phyloP scores from a whole-genome alignment of 2,888 invertebrate genomes.

The Hydriomena furcata region DNA sequence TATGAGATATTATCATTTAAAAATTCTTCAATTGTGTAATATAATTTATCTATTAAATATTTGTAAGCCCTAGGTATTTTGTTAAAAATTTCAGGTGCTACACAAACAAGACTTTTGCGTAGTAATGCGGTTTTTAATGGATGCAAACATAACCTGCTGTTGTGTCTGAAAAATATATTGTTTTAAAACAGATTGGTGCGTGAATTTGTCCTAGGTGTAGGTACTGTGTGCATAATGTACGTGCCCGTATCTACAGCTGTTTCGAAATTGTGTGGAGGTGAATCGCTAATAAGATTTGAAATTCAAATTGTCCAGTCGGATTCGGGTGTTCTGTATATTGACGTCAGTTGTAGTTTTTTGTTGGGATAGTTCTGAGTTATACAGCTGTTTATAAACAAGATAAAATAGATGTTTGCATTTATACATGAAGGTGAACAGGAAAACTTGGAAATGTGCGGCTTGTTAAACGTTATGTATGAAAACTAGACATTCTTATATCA shows the following conservation, averaged over 20 bases:
- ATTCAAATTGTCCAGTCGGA: constrained; percentile 36
- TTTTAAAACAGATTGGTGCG: constrained; percentile 12
- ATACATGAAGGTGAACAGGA: constrained; percentile 10
- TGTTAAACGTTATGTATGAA: not conserved
- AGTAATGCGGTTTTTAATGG: too few relatives aligned
- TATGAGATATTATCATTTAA: too few relatives aligned
- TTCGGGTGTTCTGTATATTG: constrained; percentile 33
- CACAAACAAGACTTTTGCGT: too few relatives aligned
- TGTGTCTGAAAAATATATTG: too few relatives aligned
- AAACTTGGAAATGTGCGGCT: not conserved
- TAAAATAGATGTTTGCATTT: constrained; percentile 9
- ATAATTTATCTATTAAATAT: too few relatives aligned
- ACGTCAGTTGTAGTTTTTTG: constrained; percentile 34
- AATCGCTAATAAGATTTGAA: constrained; percentile 37
- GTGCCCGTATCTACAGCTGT: constrained; percentile 22
- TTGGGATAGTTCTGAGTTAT: constrained; percentile 32
- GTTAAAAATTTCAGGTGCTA: too few relatives aligned
- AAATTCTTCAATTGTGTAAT: too few relatives aligned
- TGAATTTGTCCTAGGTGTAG: constrained; percentile 8
- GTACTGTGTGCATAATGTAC: constrained; percentile 29
- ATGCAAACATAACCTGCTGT: too few relatives aligned
- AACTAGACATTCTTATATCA: too few relatives aligned
- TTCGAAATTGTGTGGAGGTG: constrained; percentile 27
- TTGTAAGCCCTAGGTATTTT: too few relatives aligned
- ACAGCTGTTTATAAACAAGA: constrained; percentile 17